Evolutionary conservation across 2,888 invertebrate genomes (phyloP), one percentile per base, ranked within the genome.

Genomic region (Drosophila affinis): DNA sequence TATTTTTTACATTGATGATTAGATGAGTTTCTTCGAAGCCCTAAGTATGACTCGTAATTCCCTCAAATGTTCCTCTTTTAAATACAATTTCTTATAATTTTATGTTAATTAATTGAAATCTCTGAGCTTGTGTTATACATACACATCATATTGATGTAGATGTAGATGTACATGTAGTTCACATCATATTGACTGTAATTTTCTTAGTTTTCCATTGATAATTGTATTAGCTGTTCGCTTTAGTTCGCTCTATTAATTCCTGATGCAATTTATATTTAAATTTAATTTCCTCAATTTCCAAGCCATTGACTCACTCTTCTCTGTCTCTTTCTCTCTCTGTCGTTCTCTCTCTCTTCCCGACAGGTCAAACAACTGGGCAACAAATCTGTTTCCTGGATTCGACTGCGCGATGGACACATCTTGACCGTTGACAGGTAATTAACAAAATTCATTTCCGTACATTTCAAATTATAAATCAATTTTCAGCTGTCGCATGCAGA

Each of bases 311-410:
- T 17, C 4, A 62, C 53, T 59, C 27, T 27, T 46, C 14, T 6
- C 39, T 34, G 12, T 14, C 14, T 6, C 14, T 5, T 6, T 55
- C 29, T 58, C 34, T 14, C 14, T 6, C 14, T 5, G 2, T 55
- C 24, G 58, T 21, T 3, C 21, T 21, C 21, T 21, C 21, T 64
- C 63, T 61, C 69, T 68, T 49, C 1, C 18, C 87, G 90, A 17
- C 92, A 94, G 94, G 95, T 97, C 83, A 96, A 96, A 80, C 97
- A 97, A 93, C 95, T 97, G 85, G 97, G 97, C 92, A 97, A 97
- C 94, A 97, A 97, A 94, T 97, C 97, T 76, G 97, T 97, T 80
- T 97, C 97, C 88, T 97, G 97, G 97, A 97, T 97, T 91, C 94
- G 97, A 89, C 95, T 96, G 77, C 95, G 96, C 90, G 97, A 97